phyloP scores from a whole-genome alignment of 2,888 invertebrate species.

The Erebia aethiops region DNA sequence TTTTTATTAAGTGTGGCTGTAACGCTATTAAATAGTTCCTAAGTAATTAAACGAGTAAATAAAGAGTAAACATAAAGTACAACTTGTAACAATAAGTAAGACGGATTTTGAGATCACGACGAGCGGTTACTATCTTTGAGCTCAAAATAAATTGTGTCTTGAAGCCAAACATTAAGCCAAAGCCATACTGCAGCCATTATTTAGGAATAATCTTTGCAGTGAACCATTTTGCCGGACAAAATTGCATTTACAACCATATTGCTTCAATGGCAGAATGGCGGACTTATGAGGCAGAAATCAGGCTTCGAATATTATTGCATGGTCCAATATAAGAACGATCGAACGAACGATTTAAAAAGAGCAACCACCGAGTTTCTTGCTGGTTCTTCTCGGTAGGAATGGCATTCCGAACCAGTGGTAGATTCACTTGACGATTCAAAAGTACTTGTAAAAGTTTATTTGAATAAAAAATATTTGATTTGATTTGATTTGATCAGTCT shows the following conservation, averaged over 20 bases:
- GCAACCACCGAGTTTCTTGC: too few species aligned
- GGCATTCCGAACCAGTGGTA: too few species aligned
- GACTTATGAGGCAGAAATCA: background rate
- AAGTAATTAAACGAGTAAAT: background rate
- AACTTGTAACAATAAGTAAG: constrained; percentile 15
- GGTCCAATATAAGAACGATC: constrained; percentile 1
- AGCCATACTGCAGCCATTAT: constrained; percentile 29
- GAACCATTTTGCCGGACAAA: constrained; percentile 21
- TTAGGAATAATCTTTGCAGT: constrained; percentile 31
- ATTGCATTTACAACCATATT: constrained; percentile 17
- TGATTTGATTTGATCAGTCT: too few species aligned
- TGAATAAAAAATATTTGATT: too few species aligned
- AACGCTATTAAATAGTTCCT: background rate
- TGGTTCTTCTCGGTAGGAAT: too few species aligned
- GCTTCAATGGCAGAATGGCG: constrained; percentile 1
- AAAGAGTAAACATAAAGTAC: constrained; percentile 4
- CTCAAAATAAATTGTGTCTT: constrained; percentile 26
- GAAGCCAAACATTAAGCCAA: constrained; percentile 26
- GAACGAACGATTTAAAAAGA: too few species aligned
- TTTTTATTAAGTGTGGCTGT: background rate
- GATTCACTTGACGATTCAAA: too few species aligned
- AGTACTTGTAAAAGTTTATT: too few species aligned
- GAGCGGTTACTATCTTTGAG: constrained; percentile 21
- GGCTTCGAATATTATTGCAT: constrained; percentile 12
- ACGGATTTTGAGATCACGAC: constrained; percentile 20